Evolutionary conservation across 1,140 invertebrate genomes (phyloP).

Genomic region (Drosophila kanapiae): DNA sequence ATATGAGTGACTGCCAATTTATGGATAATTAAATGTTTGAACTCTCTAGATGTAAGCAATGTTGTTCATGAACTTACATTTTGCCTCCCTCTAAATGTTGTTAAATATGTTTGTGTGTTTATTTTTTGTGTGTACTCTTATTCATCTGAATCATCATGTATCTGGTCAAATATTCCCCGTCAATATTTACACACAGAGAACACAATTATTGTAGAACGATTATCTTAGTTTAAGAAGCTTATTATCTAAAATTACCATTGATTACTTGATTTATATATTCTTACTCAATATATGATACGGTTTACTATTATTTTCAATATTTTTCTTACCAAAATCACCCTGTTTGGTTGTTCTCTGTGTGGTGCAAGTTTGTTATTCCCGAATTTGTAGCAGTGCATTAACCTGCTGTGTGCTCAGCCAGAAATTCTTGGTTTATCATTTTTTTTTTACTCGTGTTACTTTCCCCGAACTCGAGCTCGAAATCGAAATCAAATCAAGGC

Average conservation of each 20-base stretch:
- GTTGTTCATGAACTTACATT: slow-evolving; percentile 11
- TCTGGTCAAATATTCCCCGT: slow-evolving; percentile 5
- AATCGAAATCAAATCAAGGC: slow-evolving; percentile 51
- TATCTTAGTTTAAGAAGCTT: background rate
- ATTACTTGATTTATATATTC: background rate
- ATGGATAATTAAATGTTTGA: slow-evolving; percentile 40
- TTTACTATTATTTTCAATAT: background rate
- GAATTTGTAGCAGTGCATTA: slow-evolving; percentile 12
- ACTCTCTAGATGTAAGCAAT: slow-evolving; percentile 20
- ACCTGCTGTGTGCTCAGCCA: slow-evolving; percentile 8
- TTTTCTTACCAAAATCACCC: no score
- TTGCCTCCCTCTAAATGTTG: slow-evolving; percentile 6
- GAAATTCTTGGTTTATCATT: slow-evolving; percentile 30
- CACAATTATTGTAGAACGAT: background rate
- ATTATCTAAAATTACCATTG: background rate
- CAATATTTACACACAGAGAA: background rate
- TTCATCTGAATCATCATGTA: slow-evolving; percentile 4
- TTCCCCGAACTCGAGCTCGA: background rate
- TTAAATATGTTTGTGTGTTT: slow-evolving; percentile 9
- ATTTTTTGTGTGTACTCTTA: background rate
- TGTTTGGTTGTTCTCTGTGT: background rate
- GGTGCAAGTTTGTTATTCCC: background rate
- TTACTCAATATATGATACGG: no score
- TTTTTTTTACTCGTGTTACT: slow-evolving; percentile 28
- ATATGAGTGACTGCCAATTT: slow-evolving; percentile 34